phyloP scores from a whole-genome alignment of 1,140 invertebrate genomes.

The Trichonephila clavata region DNA sequence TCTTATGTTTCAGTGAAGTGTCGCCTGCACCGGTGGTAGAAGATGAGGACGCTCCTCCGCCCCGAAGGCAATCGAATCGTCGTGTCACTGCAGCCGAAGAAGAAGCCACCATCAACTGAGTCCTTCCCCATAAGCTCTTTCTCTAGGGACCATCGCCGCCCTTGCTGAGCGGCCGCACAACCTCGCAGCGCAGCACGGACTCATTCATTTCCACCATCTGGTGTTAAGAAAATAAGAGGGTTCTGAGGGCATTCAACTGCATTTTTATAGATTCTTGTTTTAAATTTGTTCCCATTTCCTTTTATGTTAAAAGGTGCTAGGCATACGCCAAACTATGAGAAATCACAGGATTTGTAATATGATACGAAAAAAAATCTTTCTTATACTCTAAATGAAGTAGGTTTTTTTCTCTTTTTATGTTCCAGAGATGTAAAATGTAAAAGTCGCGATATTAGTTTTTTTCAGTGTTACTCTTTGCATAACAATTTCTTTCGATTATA shows the following conservation, averaged over 20 bases:
- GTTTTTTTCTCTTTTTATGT: too few relatives aligned
- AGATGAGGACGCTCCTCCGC: not conserved
- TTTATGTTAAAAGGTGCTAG: not conserved
- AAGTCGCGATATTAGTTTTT: too few relatives aligned
- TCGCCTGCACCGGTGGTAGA: slow-evolving; percentile 31
- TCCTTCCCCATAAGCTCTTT: not conserved
- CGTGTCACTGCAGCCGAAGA: slow-evolving; percentile 38
- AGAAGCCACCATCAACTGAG: slow-evolving; percentile 25
- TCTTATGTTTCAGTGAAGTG: slow-evolving; percentile 23
- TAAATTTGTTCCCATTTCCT: not conserved
- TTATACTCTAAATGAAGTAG: too few relatives aligned
- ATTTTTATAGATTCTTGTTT: not conserved
- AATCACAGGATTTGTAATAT: not conserved
- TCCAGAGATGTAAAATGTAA: too few relatives aligned
- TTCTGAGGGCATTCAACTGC: not conserved
- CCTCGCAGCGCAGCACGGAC: too few relatives aligned
- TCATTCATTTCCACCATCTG: too few relatives aligned
- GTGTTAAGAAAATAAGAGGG: too few relatives aligned
- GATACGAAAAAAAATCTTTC: too few relatives aligned
- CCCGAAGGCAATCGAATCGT: not conserved
- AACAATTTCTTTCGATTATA: too few relatives aligned
- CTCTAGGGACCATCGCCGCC: not conserved
- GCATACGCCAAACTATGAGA: not conserved
- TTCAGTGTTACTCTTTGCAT: too few relatives aligned
- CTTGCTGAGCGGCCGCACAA: too few relatives aligned